Base-by-base conservation (phyloP, 2,888 invertebrate genomes). In the Acronicta psi region DNA sequence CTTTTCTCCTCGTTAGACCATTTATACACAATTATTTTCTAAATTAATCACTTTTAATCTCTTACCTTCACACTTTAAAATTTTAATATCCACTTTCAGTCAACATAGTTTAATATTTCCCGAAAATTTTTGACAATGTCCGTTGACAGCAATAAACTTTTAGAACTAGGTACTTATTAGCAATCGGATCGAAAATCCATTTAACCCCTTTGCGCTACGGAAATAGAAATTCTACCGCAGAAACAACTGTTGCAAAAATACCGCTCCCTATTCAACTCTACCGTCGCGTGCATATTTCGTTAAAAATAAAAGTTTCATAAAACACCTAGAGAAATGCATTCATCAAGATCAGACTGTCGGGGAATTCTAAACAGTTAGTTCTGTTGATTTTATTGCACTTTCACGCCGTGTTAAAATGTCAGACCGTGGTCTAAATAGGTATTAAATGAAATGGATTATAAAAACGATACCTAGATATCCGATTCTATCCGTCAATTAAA, bases 301-400 rank as follows among this genome's bases (percentile, higher is more conserved):
- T 37, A 40, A 47, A 41, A n/a, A 34, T n/a, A 14, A 50, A n/a
- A 46, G 17, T 54, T 45, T 45, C 18, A 9, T 10, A 23, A 64
- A 36, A 37, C 17, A 36, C 0, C 7, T 37, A n/a, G 52, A 56
- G n/a, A 59, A 67, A 51, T 59, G n/a, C 43, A 61, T 58, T 69
- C 10, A 25, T 51, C 25, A 51, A 47, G 16, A 63, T 40, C 17
- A 40, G 31, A 43, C 34, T 42, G 60, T 46, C 43, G 25, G 31
- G 40, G 29, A 52, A 18, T 38, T 61, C 18, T 31, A 47, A 61
- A 56, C 43, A 58, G 59, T 49, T 41, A 45, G 50, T 63, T 62
- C 59, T 44, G 40, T 54, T 43, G 31, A 54, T 67, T 70, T 65
- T 68, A 65, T 63, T 59, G 50, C 56, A 71, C 62, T 78, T 75